These are phyloP conservation scores for Eumacrocentrus americanus DNA, from an alignment of 2,888 invertebrate species.

Conservation along the genomic window DNA sequence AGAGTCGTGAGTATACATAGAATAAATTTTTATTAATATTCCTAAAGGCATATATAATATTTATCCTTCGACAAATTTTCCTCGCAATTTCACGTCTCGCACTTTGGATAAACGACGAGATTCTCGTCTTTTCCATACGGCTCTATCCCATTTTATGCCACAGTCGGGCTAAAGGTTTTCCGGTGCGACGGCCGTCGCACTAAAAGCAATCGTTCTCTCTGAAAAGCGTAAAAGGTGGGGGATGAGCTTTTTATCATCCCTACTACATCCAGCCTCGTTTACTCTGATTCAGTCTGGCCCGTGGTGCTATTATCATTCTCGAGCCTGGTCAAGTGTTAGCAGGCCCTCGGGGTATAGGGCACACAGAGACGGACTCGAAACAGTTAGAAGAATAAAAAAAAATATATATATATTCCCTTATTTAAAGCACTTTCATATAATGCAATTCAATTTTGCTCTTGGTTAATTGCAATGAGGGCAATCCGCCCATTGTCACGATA, in stretches of 20 bases:
- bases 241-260: constrained; percentile 12
- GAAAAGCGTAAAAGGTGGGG: background rate
- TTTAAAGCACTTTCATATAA: background rate
- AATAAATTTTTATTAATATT: background rate
- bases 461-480: background rate
- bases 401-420: background rate
- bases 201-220: constrained; percentile 20
- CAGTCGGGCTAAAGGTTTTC: constrained; percentile 20
- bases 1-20: constrained; percentile 57
- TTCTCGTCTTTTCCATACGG: constrained; percentile 16
- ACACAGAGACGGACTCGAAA: background rate
- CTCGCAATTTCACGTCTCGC: background rate
- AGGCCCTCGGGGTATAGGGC: background rate
- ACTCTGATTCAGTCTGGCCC: constrained; percentile 15
- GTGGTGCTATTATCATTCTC: constrained; percentile 12
- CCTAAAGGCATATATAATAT: background rate
- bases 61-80: background rate
- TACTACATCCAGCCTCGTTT: constrained; percentile 15
- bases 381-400: background rate
- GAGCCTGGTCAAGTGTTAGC: background rate
- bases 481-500: background rate
- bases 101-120: background rate
- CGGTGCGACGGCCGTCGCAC: constrained; percentile 17
- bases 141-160: constrained; percentile 13
- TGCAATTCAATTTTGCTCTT: background rate